Evolutionary conservation across 2,113 vertebrate genomes (phyloP).

Genomic region (Otis tarda): DNA sequence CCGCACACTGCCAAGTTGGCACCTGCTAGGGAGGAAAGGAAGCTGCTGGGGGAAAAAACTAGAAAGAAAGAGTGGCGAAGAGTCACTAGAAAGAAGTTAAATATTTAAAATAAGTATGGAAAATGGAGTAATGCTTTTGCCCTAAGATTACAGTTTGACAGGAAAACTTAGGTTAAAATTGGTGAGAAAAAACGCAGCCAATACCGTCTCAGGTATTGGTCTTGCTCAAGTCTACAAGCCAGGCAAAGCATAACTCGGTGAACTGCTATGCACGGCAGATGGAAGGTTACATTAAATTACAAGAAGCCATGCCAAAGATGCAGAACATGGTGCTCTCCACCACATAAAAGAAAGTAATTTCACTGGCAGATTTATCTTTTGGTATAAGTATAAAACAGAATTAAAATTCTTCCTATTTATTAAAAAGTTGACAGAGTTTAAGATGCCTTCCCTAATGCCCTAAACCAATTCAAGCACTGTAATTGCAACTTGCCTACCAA

Average conservation of each 20-base stretch:
- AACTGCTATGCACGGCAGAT: neutral
- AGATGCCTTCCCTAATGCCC: neutral
- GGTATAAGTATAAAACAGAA: neutral
- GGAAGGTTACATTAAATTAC: neutral
- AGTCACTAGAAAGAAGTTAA: neutral
- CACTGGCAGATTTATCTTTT: neutral
- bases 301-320: neutral
- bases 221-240: neutral
- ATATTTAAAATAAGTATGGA: neutral
- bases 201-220: neutral
- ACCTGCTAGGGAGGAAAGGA: conserved; percentile 49
- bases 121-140: neutral
- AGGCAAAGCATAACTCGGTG: neutral
- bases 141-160: neutral
- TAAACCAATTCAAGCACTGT: neutral
- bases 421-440: neutral
- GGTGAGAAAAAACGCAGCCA: neutral
- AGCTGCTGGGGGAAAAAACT: neutral
- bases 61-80: neutral
- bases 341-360: neutral
- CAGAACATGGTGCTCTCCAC: neutral
- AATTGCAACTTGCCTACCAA: neutral
- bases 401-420: neutral
- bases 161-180: neutral
- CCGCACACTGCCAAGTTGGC: conserved; percentile 50